Base-by-base conservation (phyloP, 2,797 vertebrate species). In the Margarornis squamiger region DNA sequence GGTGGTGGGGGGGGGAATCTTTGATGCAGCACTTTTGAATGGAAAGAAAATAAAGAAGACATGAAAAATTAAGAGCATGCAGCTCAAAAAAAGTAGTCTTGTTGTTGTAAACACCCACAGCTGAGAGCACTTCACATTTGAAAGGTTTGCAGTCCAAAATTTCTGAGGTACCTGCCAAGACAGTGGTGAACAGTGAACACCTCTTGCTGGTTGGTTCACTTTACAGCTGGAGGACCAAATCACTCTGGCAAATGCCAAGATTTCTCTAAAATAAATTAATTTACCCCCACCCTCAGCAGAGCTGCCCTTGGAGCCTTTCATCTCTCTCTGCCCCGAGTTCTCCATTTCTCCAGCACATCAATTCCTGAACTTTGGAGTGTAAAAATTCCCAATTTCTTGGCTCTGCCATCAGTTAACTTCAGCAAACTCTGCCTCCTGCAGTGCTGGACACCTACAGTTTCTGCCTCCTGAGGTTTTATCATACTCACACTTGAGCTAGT, bases 391-490 rank as follows among this genome's bases (percentile, higher is more conserved):
- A 14, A 8, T 90, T 90, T 78, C 30, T 57, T 75, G 61, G 4
- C 55, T 68, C 41, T 80, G 41, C 61, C 46, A 71, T 72, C 48
- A 65, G 63, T n/a, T 71, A 58, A 34, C 49, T 83, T 30, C 29
- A 81, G 82, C 93, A 62, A 78, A 41, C 34, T 43, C 58, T 63
- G 67, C 48, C 57, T 89, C 91, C 72, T 32, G 62, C 5, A 2
- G 82, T 14, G 76, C 75, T 80, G 92, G 73, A 51, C 75, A 77
- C 87, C 62, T 20, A 7, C 51, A 14, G 77, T 88, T 76, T 61
- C 84, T 80, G 63, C 76, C 57, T 93, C 43, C 81, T 19, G 82
- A 41, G 46, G 43, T 72, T 72, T 88, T 59, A 59, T 46, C 78
- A 4, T 23, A 17, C 70, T 71, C 15, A 3, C n/a, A 14, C 14